phyloP scores from a whole-genome alignment of 2,888 invertebrate genomes.

The Exephanes ischioxanthus region DNA sequence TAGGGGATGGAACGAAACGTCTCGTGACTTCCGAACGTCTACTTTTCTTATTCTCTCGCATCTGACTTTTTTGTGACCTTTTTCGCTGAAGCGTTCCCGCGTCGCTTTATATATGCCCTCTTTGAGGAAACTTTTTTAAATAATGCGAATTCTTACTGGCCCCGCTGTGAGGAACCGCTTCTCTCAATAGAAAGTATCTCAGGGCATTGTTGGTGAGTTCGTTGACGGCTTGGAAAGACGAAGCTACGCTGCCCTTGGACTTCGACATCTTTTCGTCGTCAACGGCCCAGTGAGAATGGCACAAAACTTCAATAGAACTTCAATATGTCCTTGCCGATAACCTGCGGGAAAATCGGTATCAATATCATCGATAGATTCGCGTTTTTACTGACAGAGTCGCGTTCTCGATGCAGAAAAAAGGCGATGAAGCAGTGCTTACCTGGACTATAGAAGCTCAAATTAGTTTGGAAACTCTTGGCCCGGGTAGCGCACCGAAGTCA shows the following conservation, averaged over 20 bases:
- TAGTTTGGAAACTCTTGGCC: background rate
- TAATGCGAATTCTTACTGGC: background rate
- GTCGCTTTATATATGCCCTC: background rate
- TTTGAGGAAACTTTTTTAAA: background rate
- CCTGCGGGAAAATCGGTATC: background rate
- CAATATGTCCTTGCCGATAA: background rate
- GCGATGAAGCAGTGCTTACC: background rate
- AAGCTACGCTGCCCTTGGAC: slow-evolving; percentile 86
- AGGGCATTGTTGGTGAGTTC: slow-evolving; percentile 81
- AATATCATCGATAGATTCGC: background rate
- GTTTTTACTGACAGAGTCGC: background rate
- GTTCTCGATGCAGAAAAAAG: background rate
- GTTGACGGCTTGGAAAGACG: background rate
- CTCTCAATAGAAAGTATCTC: slow-evolving; percentile 89
- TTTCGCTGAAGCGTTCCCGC: background rate
- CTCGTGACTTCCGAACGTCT: background rate
- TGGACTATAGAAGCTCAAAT: background rate
- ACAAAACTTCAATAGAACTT: slow-evolving; percentile 88
- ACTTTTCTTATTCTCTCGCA: background rate
- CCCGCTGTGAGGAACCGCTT: background rate
- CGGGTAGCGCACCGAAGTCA: background rate
- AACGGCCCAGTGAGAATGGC: background rate
- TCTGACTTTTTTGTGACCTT: background rate
- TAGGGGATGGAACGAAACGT: background rate
- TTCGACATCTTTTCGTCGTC: background rate